phyloP scores from a whole-genome alignment of 1,140 invertebrate species.

The Orussus abietinus region DNA sequence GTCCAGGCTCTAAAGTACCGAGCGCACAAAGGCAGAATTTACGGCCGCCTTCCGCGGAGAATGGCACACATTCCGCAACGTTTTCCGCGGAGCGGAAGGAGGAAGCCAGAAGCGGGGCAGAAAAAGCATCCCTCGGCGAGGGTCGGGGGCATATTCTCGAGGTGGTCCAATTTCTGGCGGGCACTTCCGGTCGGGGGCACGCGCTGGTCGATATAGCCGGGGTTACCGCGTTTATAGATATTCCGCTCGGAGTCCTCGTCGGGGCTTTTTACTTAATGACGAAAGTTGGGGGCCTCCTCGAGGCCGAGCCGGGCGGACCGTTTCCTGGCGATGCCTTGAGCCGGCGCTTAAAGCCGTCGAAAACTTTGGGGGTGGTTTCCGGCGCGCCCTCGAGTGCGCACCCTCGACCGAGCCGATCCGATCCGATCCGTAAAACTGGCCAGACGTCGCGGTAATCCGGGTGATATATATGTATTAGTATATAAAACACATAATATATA shows the following conservation, averaged over 20 bases:
- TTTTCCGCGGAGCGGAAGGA: too few species aligned
- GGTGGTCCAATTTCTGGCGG: background rate
- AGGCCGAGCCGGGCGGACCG: slow-evolving; percentile 7
- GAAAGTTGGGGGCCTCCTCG: slow-evolving; percentile 17
- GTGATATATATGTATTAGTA: background rate
- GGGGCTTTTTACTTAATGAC: slow-evolving; percentile 23
- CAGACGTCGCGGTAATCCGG: background rate
- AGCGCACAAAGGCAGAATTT: too few species aligned
- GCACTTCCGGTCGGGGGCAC: slow-evolving; percentile 15
- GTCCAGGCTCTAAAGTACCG: too few species aligned
- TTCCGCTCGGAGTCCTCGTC: background rate
- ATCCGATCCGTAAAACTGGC: background rate
- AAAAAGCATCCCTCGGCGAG: slow-evolving; percentile 3
- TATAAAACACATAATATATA: too few species aligned
- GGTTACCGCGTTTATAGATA: background rate
- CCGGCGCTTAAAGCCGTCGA: slow-evolving; percentile 14
- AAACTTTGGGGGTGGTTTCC: slow-evolving; percentile 12
- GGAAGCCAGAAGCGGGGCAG: slow-evolving; percentile 2
- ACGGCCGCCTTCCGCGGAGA: too few species aligned
- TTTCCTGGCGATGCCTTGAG: too few species aligned
- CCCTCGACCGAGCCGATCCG: background rate
- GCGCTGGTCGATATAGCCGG: background rate
- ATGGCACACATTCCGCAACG: too few species aligned
- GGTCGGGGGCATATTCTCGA: background rate
- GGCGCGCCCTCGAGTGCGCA: slow-evolving; percentile 9